phyloP scores from a whole-genome alignment of 1,140 invertebrate genomes.

The Scaptomyza graminum region DNA sequence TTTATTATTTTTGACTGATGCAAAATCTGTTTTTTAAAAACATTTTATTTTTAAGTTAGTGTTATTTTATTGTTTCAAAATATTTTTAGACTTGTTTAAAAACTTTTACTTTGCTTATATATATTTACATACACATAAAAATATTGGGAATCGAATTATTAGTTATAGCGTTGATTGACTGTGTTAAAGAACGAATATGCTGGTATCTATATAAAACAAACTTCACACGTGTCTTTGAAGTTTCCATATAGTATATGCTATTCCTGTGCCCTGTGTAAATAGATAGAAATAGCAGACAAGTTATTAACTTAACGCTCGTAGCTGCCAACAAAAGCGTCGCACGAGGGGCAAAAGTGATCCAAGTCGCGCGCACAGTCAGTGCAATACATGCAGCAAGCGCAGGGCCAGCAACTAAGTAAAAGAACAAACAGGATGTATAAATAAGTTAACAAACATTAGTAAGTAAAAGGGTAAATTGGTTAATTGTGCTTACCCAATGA shows the following conservation, averaged over 20 bases:
- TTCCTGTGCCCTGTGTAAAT: too few relatives aligned
- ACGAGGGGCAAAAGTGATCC: constrained; percentile 88
- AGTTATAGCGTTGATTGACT: not conserved
- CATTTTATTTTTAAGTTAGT: too few relatives aligned
- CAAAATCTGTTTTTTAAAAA: too few relatives aligned
- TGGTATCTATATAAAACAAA: not conserved
- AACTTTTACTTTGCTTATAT: too few relatives aligned
- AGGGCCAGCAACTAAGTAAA: constrained; percentile 84
- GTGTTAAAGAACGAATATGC: not conserved
- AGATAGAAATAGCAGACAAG: not conserved
- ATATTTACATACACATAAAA: too few relatives aligned
- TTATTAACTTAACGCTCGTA: constrained; percentile 72
- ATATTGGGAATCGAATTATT: too few relatives aligned
- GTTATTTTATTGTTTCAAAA: too few relatives aligned
- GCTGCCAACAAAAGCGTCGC: constrained; percentile 86
- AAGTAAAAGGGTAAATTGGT: too few relatives aligned
- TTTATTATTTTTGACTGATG: too few relatives aligned
- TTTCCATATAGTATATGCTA: not conserved
- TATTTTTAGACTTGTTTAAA: too few relatives aligned
- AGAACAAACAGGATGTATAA: constrained; percentile 11
- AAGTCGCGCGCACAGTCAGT: constrained; percentile 86
- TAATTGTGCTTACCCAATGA: constrained; percentile 84
- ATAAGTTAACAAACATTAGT: not conserved
- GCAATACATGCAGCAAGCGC: constrained; percentile 87
- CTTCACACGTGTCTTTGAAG: not conserved